Evolutionary conservation across 2,888 invertebrate genomes (phyloP).

Genomic region (Marronus borbonicus): DNA sequence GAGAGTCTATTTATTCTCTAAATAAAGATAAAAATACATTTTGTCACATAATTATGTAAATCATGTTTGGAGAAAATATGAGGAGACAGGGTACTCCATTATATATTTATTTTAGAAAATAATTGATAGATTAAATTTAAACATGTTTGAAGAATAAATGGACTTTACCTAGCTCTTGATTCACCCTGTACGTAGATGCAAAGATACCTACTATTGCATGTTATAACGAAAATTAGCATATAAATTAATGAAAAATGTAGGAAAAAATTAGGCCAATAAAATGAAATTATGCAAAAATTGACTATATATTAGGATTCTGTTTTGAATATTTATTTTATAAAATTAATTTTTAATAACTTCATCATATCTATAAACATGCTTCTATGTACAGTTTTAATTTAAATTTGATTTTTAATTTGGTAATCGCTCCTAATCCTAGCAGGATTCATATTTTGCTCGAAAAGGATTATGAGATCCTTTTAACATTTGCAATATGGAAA

Average conservation of each 20-base stretch:
- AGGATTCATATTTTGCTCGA: not conserved
- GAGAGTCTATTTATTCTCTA: too few species aligned
- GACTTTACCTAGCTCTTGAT: not conserved
- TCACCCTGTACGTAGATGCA: not conserved
- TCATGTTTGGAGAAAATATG: too few species aligned
- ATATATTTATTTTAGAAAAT: too few species aligned
- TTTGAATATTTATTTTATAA: not conserved
- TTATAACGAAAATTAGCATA: not conserved
- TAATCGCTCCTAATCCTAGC: not conserved
- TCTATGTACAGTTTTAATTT: conserved; percentile 5
- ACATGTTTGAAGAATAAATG: not conserved
- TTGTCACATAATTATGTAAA: too few species aligned
- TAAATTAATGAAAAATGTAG: not conserved
- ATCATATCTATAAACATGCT: not conserved
- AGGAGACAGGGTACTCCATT: too few species aligned
- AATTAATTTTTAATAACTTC: conserved; percentile 10
- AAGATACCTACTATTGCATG: not conserved
- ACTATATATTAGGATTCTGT: not conserved
- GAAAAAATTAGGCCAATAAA: conserved; percentile 18
- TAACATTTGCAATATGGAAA: too few species aligned
- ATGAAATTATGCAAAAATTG: not conserved
- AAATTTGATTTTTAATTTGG: conserved; percentile 14
- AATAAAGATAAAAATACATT: too few species aligned
- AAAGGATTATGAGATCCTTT: too few species aligned
- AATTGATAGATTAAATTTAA: not conserved